Evolutionary conservation across 2,113 vertebrate species (phyloP), one percentile per base, ranked within the genome.

Genomic region (Phyllostomus discolor): DNA sequence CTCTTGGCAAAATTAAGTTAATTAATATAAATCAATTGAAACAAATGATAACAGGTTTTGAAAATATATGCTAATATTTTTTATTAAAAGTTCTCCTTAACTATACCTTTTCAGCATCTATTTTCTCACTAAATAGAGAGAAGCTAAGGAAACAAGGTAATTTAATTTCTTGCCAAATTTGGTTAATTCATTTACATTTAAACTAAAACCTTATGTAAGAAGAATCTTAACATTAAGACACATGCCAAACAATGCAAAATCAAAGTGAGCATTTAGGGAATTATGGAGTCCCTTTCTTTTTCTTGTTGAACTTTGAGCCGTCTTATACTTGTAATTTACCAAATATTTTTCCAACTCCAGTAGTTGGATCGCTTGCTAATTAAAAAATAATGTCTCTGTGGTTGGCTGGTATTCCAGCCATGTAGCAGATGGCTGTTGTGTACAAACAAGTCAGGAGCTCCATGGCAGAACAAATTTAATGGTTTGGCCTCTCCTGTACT

Each of bases 281-380:
- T 57, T 79, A 64, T 31, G 78, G 43, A 75, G 35, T 82, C 33
- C 41, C 46, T 95, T 78, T 92, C 89, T 95, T 31, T 64, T 94
- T 81, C 54, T 88, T 95, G 48, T 38, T 97, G 96, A 94, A 95
- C 87, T 98, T 50, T 88, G 9, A 92, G 73, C 1, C 78, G 4
- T 94, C 81, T 90, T 70, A 19, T 35, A 85, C 33, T 87, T 80
- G 82, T 64, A 33, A 28, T 70, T 35, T 72, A 94, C 20, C 50
- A 95, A 95, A 82, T 92, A 88, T 86, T 90, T 97, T 95, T 79
- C 91, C 85, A 97, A 95, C 88, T 96, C 88, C 96, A 97, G 97
- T 97, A 97, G 97, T 97, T 96, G 93, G 73, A 75, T 90, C 33
- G 33, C 78, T 70, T 62, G 69, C 17, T 97, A 97, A 98, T 98